Percentiles rank a stretch among this genome's conserved stretches.
These are phyloP conservation scores for Patiria pectinifera DNA, from an alignment of 53 echinoderm and acorn worm genomes.

Conservation along the genomic window DNA sequence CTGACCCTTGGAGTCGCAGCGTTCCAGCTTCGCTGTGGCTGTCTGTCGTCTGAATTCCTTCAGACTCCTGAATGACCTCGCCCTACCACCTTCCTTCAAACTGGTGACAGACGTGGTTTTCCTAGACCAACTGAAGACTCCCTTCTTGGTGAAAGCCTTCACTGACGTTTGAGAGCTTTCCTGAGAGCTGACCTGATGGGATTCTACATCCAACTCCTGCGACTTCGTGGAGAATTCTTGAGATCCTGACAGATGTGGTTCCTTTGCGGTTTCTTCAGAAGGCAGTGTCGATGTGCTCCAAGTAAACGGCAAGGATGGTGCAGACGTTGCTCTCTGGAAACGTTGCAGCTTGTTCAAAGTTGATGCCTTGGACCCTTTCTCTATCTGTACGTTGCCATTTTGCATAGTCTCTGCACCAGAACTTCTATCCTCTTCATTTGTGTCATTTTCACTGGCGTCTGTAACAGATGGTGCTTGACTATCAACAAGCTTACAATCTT, in stretches of 20 bases:
- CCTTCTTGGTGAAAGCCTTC: not conserved
- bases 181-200: constrained; percentile 3
- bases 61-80: constrained; percentile 21
- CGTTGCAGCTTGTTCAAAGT: constrained; percentile 39
- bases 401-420: not conserved
- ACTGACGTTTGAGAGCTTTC: not conserved
- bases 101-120: not conserved
- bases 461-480: not conserved
- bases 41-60: constrained; percentile 48
- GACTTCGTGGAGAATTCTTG: not conserved
- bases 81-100: not conserved
- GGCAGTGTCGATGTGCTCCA: not conserved
- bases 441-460: not conserved
- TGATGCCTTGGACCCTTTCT: not conserved
- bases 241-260: not conserved
- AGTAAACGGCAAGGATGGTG: not conserved
- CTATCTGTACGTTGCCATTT: not conserved
- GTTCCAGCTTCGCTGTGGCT: not conserved
- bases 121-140: constrained; percentile 33
- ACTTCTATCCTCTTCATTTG: not conserved
- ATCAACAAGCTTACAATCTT: not conserved
- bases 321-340: constrained; percentile 26
- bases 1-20: not conserved
- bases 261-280: not conserved
- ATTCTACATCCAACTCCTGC: constrained; percentile 9